phyloP scores from a whole-genome alignment of 2,888 invertebrate genomes.

The Lycia hirtaria region DNA sequence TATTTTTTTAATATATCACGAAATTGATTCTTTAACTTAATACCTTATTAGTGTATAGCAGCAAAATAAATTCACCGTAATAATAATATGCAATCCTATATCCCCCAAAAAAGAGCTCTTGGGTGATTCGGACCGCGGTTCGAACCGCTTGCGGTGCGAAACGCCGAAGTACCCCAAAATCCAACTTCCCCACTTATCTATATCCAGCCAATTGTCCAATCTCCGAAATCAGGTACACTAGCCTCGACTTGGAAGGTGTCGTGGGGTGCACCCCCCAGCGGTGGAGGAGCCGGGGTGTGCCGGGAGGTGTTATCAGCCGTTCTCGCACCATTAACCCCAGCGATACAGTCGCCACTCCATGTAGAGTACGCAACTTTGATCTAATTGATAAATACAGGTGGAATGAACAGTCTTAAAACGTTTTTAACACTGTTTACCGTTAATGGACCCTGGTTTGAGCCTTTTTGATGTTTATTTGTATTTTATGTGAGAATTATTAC shows the following conservation, averaged over 20 bases:
- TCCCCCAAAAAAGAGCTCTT: too few relatives aligned
- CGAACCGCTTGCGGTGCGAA: too few relatives aligned
- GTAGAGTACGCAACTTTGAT: slow-evolving; percentile 69
- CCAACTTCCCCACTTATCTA: slow-evolving; percentile 58
- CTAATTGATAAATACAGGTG: slow-evolving; percentile 66
- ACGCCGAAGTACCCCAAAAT: too few relatives aligned
- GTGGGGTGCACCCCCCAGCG: slow-evolving; percentile 13
- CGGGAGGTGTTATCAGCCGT: slow-evolving; percentile 67
- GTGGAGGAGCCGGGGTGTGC: slow-evolving; percentile 29
- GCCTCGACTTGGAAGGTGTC: slow-evolving; percentile 34
- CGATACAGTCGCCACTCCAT: slow-evolving; percentile 81
- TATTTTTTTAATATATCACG: too few relatives aligned
- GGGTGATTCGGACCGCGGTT: too few relatives aligned
- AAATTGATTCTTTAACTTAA: too few relatives aligned
- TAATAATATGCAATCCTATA: too few relatives aligned
- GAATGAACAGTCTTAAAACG: slow-evolving; percentile 37
- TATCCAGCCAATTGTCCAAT: slow-evolving; percentile 76
- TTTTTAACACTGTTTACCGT: slow-evolving; percentile 13
- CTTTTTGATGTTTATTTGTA: neutral
- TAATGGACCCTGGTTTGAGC: slow-evolving; percentile 1
- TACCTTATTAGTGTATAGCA: too few relatives aligned
- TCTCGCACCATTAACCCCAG: slow-evolving; percentile 77
- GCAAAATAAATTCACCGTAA: too few relatives aligned
- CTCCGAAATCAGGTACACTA: slow-evolving; percentile 62
- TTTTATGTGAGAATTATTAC: neutral